Conservation (phyloP, 2,113 vertebrate species). For the Petromus typicus region DNA sequence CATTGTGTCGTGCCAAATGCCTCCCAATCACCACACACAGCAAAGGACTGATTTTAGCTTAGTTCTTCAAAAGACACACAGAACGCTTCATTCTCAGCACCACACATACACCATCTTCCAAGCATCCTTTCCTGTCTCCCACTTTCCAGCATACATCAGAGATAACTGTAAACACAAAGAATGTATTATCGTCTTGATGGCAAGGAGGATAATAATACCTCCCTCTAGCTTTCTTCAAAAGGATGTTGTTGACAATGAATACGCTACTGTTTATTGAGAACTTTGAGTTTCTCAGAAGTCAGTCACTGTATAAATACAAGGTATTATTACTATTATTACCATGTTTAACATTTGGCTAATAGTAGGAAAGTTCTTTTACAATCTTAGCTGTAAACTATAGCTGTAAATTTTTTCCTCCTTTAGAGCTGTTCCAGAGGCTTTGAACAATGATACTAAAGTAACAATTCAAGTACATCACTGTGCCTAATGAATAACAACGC, state of each 20-base stretch:
- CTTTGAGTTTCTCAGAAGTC: slow-evolving; percentile 63
- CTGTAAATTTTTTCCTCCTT: slow-evolving; percentile 66
- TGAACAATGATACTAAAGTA: slow-evolving; percentile 80
- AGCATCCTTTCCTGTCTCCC: background rate
- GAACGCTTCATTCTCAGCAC: background rate
- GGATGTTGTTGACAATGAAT: slow-evolving; percentile 68
- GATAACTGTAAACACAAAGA: slow-evolving; percentile 49
- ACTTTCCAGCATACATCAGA: background rate
- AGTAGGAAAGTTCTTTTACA: slow-evolving; percentile 66
- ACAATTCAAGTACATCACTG: slow-evolving; percentile 80
- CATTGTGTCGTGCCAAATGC: background rate
- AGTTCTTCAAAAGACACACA: slow-evolving; percentile 47
- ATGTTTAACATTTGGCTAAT: slow-evolving; percentile 62
- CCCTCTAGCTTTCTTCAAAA: slow-evolving; percentile 57
- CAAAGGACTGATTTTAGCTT: slow-evolving; percentile 1
- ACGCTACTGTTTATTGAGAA: slow-evolving; percentile 60
- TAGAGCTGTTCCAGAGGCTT: slow-evolving; percentile 71
- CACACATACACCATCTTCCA: background rate
- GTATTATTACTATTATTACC: slow-evolving; percentile 73
- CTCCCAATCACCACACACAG: background rate
- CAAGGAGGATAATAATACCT: slow-evolving; percentile 57
- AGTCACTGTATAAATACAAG: slow-evolving; percentile 68
- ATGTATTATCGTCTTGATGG: slow-evolving; percentile 13
- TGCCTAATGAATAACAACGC: slow-evolving; percentile 81
- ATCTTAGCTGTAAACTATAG: slow-evolving; percentile 61